A percentile compares a stretch with the other conserved stretches of the same genome.
Evolutionary conservation across 2,797 vertebrate species (phyloP).

Genomic region (Lagorchestes hirsutus): DNA sequence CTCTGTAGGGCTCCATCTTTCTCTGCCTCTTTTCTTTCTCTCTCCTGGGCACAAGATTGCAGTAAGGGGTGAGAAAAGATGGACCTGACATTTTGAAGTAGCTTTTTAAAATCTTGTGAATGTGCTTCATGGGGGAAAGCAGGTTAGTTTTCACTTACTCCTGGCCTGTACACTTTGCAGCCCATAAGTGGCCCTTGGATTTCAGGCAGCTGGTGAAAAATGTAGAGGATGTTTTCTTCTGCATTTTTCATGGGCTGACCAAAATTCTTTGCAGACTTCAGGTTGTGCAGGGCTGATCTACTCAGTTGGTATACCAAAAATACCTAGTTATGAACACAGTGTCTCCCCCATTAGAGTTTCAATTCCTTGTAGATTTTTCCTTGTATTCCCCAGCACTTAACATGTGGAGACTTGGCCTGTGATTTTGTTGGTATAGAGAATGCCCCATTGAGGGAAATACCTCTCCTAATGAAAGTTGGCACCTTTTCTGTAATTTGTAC

Average conservation of each 20-base stretch:
- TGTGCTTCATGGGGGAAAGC: conserved; percentile 39
- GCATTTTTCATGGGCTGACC: too few species aligned
- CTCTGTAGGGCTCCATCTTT: conserved; percentile 32
- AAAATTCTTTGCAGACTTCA: too few species aligned
- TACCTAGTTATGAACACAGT: not conserved
- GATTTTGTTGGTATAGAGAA: not conserved
- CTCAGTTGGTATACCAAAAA: not conserved
- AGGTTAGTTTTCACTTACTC: conserved; percentile 5
- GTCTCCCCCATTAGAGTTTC: not conserved
- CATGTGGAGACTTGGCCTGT: not conserved
- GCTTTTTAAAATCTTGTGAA: conserved; percentile 58
- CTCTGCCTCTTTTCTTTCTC: conserved; percentile 38
- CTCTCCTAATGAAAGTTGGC: not conserved
- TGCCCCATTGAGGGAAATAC: not conserved
- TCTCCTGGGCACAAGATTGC: conserved; percentile 55
- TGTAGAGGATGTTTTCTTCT: too few species aligned
- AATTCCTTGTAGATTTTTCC: not conserved
- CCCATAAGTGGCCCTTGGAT: too few species aligned
- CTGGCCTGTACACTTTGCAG: too few species aligned
- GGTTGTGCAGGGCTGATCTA: not conserved
- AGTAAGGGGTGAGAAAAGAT: conserved; percentile 51
- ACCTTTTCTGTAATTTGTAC: not conserved
- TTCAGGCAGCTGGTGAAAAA: too few species aligned
- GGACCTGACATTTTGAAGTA: conserved; percentile 39
- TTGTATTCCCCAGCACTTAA: not conserved